Conservation (phyloP, 2,113 vertebrate species). For the Perca schrenkii region DNA sequence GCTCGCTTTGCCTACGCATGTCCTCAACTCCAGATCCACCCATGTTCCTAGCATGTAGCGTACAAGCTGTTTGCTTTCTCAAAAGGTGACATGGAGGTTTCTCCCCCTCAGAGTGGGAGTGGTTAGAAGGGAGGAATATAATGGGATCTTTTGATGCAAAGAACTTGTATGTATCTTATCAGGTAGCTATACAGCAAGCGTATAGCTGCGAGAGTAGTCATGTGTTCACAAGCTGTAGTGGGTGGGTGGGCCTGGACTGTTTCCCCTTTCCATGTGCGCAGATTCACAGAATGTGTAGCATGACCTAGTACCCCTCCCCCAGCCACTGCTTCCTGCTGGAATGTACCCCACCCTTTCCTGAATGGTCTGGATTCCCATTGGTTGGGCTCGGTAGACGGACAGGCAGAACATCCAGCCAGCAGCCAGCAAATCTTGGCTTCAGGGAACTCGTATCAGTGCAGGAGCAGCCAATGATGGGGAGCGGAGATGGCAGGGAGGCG, state of each 20-base stretch:
- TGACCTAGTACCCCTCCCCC: slow-evolving; percentile 75
- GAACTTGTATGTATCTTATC: slow-evolving; percentile 68
- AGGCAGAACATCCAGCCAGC: slow-evolving; percentile 60
- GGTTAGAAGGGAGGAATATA: slow-evolving; percentile 22
- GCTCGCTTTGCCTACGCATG: slow-evolving; percentile 56
- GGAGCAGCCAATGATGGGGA: slow-evolving; percentile 72
- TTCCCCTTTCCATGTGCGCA: slow-evolving; percentile 74
- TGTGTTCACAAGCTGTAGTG: slow-evolving; percentile 61
- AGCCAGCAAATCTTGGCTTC: slow-evolving; percentile 42
- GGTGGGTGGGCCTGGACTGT: slow-evolving; percentile 69
- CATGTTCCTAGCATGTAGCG: slow-evolving; percentile 69
- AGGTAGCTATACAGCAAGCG: slow-evolving; percentile 18
- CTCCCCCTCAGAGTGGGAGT: slow-evolving; percentile 27
- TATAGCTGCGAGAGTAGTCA: slow-evolving; percentile 42
- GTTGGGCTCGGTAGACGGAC: slow-evolving; percentile 49
- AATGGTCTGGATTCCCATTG: slow-evolving; percentile 82
- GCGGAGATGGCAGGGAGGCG: slow-evolving; percentile 62
- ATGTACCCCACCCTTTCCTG: slow-evolving; percentile 85
- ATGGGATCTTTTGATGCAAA: slow-evolving; percentile 55
- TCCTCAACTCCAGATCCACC: slow-evolving; percentile 63
- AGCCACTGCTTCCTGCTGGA: slow-evolving; percentile 79
- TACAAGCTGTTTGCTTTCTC: slow-evolving; percentile 41
- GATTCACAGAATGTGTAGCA: slow-evolving; percentile 85
- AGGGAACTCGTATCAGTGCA: slow-evolving; percentile 59
- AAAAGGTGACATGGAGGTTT: slow-evolving; percentile 64